phyloP scores from a whole-genome alignment of 2,113 vertebrate genomes.

The Chlorodrepanis virens region DNA sequence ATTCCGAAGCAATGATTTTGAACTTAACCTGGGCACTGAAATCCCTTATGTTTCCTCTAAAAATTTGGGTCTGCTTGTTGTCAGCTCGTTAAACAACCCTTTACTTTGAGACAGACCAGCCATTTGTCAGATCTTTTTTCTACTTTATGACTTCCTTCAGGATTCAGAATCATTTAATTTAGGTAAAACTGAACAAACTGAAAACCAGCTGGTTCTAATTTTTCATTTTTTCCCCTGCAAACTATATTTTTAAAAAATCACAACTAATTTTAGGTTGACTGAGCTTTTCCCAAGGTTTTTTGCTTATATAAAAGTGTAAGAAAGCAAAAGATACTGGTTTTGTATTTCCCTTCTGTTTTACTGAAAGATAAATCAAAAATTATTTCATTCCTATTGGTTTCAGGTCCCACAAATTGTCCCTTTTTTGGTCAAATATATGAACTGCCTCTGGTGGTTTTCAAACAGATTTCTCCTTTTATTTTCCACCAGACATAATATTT shows the following conservation, averaged over 20 bases:
- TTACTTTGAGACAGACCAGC: neutral
- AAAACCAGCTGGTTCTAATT: neutral
- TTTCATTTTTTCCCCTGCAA: neutral
- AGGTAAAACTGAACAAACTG: neutral
- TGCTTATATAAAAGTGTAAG: neutral
- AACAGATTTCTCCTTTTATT: neutral
- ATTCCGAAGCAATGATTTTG: neutral
- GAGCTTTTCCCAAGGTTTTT: neutral
- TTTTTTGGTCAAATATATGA: neutral
- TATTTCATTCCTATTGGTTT: neutral
- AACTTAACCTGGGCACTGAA: neutral
- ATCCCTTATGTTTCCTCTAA: neutral
- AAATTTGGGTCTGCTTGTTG: neutral
- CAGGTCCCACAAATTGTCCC: neutral
- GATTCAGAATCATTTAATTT: neutral
- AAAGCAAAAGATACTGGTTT: neutral
- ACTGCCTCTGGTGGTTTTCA: neutral
- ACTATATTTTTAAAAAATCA: neutral
- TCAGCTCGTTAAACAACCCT: neutral
- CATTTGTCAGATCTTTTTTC: neutral
- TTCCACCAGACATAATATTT: neutral
- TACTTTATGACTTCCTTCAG: neutral
- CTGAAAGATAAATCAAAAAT: neutral
- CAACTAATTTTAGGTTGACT: neutral
- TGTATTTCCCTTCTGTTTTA: neutral